Base-by-base conservation (phyloP, 2,888 invertebrate genomes). In the Parnassius mnemosyne region DNA sequence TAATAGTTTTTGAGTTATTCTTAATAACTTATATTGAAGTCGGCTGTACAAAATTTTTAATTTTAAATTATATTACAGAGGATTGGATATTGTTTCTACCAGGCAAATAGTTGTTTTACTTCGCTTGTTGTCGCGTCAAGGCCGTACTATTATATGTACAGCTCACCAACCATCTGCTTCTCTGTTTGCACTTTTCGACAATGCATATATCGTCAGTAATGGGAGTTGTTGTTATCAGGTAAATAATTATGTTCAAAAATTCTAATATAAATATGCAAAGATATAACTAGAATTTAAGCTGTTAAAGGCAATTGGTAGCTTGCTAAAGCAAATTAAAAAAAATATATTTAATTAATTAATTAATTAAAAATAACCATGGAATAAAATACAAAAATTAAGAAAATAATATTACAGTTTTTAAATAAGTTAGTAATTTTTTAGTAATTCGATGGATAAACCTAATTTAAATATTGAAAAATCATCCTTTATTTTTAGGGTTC, bases 161-260 rank as follows among this genome's bases (percentile, higher is more conserved):
- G 94, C 96, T 60, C 96, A 96, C 81, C 96, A 96, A 75, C 96
- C 96, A 0, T 94, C 94, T 12, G 95, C 95, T 0, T 94, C 95
- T 34, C 86, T 95, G 53, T 95, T 96, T 77, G 91, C 94, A 65
- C 93, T 94, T 76, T 95, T 96, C 78, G 95, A 96, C 71, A 87
- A 93, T 74, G 87, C 95, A 46, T 95, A 93, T 79, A 92, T 95
- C 62, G 75, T 95, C 12, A 93, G 94, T 0, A 89, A 92, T 69
- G 87, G 87, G 25, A 76, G 80, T 72, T 87, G 87, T 67, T 85
- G 85, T 64, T 87, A 86, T 72, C 92, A 93, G 84, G 92, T 92
- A 20, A 44, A 1, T 44, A 9, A 9, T 11, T n/a, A 20, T 3
- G 2, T 49, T 5, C 5, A 25, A 25, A 5, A 25, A 25, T 3